These are phyloP conservation scores for Procambarus clarkii DNA, from an alignment of 1,140 invertebrate genomes.

Conservation along the genomic window DNA sequence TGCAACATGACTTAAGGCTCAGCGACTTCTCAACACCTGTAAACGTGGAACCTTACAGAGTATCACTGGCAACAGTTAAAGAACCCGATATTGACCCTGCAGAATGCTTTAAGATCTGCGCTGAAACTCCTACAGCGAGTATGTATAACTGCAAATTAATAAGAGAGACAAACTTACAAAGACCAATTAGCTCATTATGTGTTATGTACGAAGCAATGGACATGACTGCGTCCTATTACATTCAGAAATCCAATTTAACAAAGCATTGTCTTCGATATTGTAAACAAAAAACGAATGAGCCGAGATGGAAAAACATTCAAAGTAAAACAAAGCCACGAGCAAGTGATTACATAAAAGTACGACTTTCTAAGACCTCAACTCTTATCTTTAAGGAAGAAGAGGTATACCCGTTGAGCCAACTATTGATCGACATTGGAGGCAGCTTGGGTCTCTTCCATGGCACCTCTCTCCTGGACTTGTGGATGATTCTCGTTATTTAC, in stretches of 20 bases:
- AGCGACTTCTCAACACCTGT: not conserved
- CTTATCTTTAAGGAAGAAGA: not conserved
- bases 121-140: not conserved
- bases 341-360: not conserved
- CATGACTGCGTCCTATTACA: not conserved
- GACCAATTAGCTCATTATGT: not conserved
- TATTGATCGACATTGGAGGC: conserved; percentile 26
- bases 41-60: not conserved
- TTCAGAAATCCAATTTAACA: not conserved
- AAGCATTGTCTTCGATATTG: not conserved
- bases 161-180: not conserved
- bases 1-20: not conserved
- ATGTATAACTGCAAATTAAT: not conserved
- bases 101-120: not conserved
- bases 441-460: conserved; percentile 38
- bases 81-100: too few relatives aligned
- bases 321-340: not conserved
- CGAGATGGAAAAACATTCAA: not conserved
- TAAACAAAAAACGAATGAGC: not conserved
- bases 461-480: conserved; percentile 23
- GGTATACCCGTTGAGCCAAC: conserved; percentile 26
- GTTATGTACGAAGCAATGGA: not conserved
- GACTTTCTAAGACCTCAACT: not conserved
- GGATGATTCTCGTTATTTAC: not conserved
- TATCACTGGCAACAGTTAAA: not conserved